Conservation (phyloP, 2,797 vertebrate species). For the Brotula barbata region DNA sequence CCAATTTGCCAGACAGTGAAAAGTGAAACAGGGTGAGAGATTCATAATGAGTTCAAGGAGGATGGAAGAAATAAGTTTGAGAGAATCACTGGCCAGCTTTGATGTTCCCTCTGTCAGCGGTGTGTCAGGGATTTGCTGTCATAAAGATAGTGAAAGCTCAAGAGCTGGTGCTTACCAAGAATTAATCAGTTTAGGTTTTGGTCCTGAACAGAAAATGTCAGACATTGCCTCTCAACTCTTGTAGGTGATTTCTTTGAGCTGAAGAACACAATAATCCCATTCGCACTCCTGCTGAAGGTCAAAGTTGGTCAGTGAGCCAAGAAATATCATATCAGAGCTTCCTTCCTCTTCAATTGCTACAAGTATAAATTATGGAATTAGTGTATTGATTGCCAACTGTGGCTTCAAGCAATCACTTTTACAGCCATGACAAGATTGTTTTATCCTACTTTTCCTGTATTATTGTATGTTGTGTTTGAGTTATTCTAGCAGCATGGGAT, state of each 20-base stretch:
- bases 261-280: conserved; percentile 91
- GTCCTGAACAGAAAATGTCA: conserved; percentile 85
- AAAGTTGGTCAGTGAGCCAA: conserved; percentile 99
- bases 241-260: conserved; percentile 92
- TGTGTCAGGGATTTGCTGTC: conserved; percentile 77
- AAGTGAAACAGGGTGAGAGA: conserved; percentile 61
- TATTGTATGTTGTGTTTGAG: conserved; percentile 99
- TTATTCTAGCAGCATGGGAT: conserved; percentile 98
- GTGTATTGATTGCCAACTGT: conserved; percentile 97
- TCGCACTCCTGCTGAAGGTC: conserved; percentile 94
- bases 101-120: conserved; percentile 74
- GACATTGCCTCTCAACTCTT: conserved; percentile 89
- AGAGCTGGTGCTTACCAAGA: conserved; percentile 81
- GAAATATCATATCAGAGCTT: conserved; percentile 98
- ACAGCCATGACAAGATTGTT: conserved; percentile 99
- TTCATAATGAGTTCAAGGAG: conserved; percentile 68
- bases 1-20: conserved; percentile 53
- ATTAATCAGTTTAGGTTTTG: conserved; percentile 91
- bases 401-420: conserved; percentile 98
- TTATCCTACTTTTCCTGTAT: conserved; percentile 99
- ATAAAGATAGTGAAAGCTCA: conserved; percentile 79
- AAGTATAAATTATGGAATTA: conserved; percentile 99
- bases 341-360: conserved; percentile 92
- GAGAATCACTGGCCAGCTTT: conserved; percentile 70
- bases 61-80: conserved; percentile 68